Conservation (phyloP, 35 echinoderm and acorn worm genomes). For the Ophiothrix spiculata region DNA sequence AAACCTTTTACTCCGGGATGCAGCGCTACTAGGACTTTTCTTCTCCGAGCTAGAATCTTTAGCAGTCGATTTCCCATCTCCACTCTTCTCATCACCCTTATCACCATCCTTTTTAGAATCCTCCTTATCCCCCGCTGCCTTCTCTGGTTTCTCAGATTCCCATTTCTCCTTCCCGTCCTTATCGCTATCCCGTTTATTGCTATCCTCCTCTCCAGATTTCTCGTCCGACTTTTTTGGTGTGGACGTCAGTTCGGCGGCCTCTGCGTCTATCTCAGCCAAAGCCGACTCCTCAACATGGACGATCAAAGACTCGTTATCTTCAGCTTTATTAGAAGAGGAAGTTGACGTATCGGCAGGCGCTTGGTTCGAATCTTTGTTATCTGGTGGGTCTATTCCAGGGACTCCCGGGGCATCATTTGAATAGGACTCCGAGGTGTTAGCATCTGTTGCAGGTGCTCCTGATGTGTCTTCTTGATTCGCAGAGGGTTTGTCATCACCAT, state of each 20-base stretch:
- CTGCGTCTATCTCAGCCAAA: conserved; percentile 76
- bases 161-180: conserved; percentile 33
- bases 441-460: not conserved
- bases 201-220: conserved; percentile 3
- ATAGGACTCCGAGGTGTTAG: not conserved
- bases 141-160: conserved; percentile 41
- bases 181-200: conserved; percentile 5
- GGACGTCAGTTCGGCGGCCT: conserved; percentile 60
- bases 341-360: not conserved
- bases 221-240: conserved; percentile 20
- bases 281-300: conserved; percentile 81
- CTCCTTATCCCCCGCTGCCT: conserved; percentile 3
- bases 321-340: not conserved
- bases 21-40: conserved; percentile 4
- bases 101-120: not conserved
- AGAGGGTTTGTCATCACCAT: too few species aligned
- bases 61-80: not conserved
- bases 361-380: not conserved
- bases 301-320: conserved; percentile 75
- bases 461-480: too few species aligned
- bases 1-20: conserved; percentile 10
- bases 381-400: not conserved
- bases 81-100: conserved; percentile 20
- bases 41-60: not conserved
- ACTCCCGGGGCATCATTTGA: not conserved